Percentiles rank a stretch among this genome's conserved stretches.
Evolutionary conservation across 2,888 invertebrate genomes (phyloP).

Genomic region (Heliothis peltigera): DNA sequence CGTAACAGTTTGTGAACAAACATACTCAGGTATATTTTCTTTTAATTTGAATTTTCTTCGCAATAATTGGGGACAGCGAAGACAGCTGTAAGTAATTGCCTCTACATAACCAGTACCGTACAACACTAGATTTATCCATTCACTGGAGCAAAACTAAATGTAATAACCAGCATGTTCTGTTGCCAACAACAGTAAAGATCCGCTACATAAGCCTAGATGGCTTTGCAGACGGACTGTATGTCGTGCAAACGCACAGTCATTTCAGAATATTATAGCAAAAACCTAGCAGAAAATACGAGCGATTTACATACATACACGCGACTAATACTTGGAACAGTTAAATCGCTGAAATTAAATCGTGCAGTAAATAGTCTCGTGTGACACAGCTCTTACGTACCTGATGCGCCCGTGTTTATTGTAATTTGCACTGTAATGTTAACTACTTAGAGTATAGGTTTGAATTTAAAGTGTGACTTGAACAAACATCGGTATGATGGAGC

Average conservation of each 20-base stretch:
- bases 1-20: background rate
- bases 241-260: constrained; percentile 42
- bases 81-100: constrained; percentile 34
- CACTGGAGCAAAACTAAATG: constrained; percentile 50
- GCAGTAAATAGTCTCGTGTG: constrained; percentile 49
- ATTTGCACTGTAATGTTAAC: constrained; percentile 15
- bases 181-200: constrained; percentile 52
- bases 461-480: constrained; percentile 17
- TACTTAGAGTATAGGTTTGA: constrained; percentile 8
- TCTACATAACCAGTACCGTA: constrained; percentile 31
- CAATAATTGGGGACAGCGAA: constrained; percentile 3
- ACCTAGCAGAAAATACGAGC: constrained; percentile 25
- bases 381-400: constrained; percentile 42
- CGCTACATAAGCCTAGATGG: constrained; percentile 40
- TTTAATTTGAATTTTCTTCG: constrained; percentile 5
- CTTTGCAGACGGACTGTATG: constrained; percentile 30
- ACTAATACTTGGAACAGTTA: constrained; percentile 45
- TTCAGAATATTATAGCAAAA: constrained; percentile 21
- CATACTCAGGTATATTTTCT: background rate
- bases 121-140: constrained; percentile 41
- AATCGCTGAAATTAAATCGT: constrained; percentile 48
- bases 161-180: constrained; percentile 22
- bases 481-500: constrained; percentile 56
- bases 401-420: background rate
- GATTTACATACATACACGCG: constrained; percentile 48